These are phyloP conservation scores for Myotis yumanensis DNA, from an alignment of 2,113 vertebrate species.

Conservation along the genomic window DNA sequence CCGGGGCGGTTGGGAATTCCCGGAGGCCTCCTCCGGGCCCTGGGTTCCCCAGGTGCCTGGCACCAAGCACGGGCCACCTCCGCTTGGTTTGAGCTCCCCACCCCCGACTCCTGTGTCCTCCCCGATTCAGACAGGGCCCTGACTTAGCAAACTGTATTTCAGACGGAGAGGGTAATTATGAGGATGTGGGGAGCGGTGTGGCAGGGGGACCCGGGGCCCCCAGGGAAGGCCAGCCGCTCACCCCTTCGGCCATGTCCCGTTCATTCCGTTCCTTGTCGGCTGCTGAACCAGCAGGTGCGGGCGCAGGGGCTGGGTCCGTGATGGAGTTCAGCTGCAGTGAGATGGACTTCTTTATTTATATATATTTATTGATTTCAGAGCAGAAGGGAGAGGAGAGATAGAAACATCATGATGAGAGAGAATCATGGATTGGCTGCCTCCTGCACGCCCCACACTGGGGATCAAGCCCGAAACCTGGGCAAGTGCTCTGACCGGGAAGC, in stretches of 20 bases:
- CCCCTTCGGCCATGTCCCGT: accelerated
- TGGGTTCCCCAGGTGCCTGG: not conserved
- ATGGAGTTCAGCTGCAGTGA: not conserved
- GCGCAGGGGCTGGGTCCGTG: no score
- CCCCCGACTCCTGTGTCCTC: not conserved
- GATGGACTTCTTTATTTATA: no score
- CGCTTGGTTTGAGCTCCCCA: accelerated
- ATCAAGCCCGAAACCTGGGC: no score
- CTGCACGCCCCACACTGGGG: no score
- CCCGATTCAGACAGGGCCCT: not conserved
- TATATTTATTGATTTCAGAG: no score
- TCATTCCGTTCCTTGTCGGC: not conserved
- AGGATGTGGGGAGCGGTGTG: not conserved
- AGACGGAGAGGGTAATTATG: not conserved
- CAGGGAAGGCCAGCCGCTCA: not conserved
- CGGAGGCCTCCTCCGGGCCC: not conserved
- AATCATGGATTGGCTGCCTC: no score
- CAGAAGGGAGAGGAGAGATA: no score
- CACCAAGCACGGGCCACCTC: accelerated
- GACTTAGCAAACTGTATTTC: not conserved
- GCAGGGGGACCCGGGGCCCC: not conserved
- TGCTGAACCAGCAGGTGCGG: accelerated
- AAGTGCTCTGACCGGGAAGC: no score
- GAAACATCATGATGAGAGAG: no score
- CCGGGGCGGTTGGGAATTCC: no score